Conservation (phyloP, 1,140 invertebrate genomes). For the Drosophila punjabiensis region DNA sequence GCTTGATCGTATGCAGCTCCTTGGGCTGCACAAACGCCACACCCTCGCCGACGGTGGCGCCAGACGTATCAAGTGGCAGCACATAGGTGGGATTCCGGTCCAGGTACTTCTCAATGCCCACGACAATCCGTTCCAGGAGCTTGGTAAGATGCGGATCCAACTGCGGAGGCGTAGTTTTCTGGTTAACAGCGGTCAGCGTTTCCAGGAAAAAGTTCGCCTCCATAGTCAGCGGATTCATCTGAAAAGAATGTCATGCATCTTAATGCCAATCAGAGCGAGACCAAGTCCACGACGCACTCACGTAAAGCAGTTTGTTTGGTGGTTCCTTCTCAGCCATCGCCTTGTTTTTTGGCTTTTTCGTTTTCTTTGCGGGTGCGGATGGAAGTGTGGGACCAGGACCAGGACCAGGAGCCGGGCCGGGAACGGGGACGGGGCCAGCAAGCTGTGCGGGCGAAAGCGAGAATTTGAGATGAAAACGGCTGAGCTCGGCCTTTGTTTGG, state of each 20-base stretch:
- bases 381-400: background rate
- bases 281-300: constrained; percentile 28
- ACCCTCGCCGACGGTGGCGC: constrained; percentile 1
- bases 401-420: background rate
- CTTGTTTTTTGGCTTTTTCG: constrained; percentile 45
- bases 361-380: constrained; percentile 29
- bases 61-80: constrained; percentile 25
- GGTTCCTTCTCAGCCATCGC: constrained; percentile 53
- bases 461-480: constrained; percentile 15
- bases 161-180: constrained; percentile 30
- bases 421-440: background rate
- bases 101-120: constrained; percentile 68
- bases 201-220: constrained; percentile 71
- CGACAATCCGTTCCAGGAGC: constrained; percentile 62
- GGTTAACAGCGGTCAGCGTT: constrained; percentile 45
- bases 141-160: constrained; percentile 63
- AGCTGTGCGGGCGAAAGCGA: constrained; percentile 25
- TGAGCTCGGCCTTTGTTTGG: constrained; percentile 31
- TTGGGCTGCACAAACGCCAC: constrained; percentile 51
- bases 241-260: background rate
- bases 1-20: constrained; percentile 62
- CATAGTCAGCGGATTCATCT: constrained; percentile 77
- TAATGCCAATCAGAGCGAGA: background rate
- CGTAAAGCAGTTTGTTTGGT: constrained; percentile 50
- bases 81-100: constrained; percentile 62